Evolutionary conservation across 2,797 vertebrate species (phyloP).

Genomic region (Sebastes vulpes): DNA sequence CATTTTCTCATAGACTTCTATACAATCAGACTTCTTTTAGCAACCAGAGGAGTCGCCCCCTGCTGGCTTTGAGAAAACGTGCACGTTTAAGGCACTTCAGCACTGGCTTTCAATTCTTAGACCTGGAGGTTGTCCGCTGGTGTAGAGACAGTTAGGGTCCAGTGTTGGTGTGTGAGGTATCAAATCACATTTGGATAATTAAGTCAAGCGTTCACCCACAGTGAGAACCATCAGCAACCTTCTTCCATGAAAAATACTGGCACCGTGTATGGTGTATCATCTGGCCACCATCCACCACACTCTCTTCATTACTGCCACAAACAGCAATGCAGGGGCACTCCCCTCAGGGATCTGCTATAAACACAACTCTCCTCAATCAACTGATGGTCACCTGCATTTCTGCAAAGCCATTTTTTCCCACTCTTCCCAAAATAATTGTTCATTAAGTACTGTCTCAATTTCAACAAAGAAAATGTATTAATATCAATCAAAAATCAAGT

Average conservation of each 20-base stretch:
- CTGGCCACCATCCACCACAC: conserved; percentile 9
- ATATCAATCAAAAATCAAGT: neutral
- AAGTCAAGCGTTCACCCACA: conserved; percentile 20
- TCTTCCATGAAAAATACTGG: conserved; percentile 14
- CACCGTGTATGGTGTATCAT: conserved; percentile 25
- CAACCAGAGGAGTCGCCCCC: no score
- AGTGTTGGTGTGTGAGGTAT: neutral
- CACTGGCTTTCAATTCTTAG: no score
- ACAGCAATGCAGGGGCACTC: neutral
- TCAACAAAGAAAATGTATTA: neutral
- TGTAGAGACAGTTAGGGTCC: neutral
- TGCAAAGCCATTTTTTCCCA: neutral
- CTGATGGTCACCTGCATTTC: conserved; percentile 10
- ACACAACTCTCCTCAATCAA: conserved; percentile 22
- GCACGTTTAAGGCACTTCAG: no score
- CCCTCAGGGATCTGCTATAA: neutral
- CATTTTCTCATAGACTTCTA: no score
- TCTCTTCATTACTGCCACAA: neutral
- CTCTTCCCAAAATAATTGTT: neutral
- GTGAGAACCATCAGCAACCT: conserved; percentile 20
- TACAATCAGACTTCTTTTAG: no score
- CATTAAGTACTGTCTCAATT: neutral
- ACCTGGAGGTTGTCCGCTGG: no score
- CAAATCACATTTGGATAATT: conserved; percentile 18
- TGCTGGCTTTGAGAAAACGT: fast-evolving